Conservation (phyloP, 2,888 invertebrate species). For the Dryobota labecula region DNA sequence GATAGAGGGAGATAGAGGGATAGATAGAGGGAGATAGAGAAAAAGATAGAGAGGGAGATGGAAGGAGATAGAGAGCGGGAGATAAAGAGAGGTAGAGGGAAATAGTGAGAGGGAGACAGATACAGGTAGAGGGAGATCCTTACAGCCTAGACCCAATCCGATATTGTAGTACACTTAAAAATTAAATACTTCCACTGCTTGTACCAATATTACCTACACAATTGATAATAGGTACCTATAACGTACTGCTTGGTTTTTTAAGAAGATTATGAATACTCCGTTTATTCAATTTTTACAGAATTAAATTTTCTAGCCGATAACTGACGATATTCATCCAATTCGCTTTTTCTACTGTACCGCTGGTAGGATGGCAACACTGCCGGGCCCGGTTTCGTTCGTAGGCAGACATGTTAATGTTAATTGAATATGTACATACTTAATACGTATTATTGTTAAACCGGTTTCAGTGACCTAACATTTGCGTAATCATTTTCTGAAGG, state of each 20-base stretch:
- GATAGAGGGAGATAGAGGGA: no score
- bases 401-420: constrained; percentile 29
- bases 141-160: no score
- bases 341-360: neutral
- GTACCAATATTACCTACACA: neutral
- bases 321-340: neutral
- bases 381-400: neutral
- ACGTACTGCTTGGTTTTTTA: neutral
- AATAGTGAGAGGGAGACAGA: no score
- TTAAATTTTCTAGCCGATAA: neutral
- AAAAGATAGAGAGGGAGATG: no score
- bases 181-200: no score
- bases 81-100: no score
- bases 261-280: neutral
- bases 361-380: constrained; percentile 7
- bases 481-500: constrained; percentile 13
- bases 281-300: neutral
- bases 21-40: no score
- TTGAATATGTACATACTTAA: constrained; percentile 43
- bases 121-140: no score
- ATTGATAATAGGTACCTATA: neutral
- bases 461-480: constrained; percentile 35
- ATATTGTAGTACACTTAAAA: no score
- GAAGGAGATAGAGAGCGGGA: no score
- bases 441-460: constrained; percentile 24